Evolutionary conservation across 2,113 vertebrate species (phyloP), one percentile per base, ranked within the genome.

Genomic region (Mormyrus iriodes): DNA sequence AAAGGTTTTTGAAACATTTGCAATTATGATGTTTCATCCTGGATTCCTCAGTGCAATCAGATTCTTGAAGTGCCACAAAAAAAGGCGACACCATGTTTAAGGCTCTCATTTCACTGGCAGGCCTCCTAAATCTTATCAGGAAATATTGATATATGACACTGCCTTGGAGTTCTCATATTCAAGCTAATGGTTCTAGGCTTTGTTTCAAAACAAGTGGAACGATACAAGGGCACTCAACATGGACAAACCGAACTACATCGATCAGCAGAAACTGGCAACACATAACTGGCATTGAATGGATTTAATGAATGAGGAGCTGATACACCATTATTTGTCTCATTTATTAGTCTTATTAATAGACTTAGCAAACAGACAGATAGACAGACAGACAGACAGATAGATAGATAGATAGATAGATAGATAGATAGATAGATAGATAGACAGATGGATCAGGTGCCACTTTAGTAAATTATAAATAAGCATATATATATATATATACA

Each of bases 51-150:
- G 92, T 93, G 92, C 88, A 93, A 94, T 94, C 91, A 92, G 65
- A 73, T 92, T 92, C 92, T 91, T 90, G 58, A 52, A 89, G 35
- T 92, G 65, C 31, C 12, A 73, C 92, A 90, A 92, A 87, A 90
- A 92, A 93, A 91, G 90, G 89, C 93, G 91, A 94, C 94, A 94
- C 94, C 93, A 93, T 94, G 94, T 94, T 96, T 94, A 93, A 94
- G 92, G 93, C 92, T 52, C 85, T 95, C 93, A 95, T 94, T 95
- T 93, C 91, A 91, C 91, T 91, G 90, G 89, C 91, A 92, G 92
- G 92, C 92, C 90, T 93, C 91, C 91, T 92, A 91, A 95, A 94
- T 95, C 93, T 93, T 95, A 95, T 93, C 93, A 89, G 90, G 88
- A 89, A 91, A 90, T 90, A 92, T 91, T 93, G 92, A 93, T 94